These are phyloP conservation scores for Oligia fasciuncula DNA, from an alignment of 2,888 invertebrate genomes.

Conservation along the genomic window DNA sequence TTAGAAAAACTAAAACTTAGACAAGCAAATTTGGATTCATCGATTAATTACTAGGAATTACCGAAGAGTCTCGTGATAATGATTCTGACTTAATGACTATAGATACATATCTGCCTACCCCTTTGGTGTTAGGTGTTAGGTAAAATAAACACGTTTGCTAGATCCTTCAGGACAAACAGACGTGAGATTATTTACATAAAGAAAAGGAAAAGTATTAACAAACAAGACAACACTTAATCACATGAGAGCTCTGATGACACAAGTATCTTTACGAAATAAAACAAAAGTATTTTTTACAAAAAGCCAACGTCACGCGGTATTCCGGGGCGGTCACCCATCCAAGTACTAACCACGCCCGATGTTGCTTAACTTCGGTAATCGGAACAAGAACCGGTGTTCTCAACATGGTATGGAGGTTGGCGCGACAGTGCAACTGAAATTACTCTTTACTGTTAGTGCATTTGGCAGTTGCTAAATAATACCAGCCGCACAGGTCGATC, in stretches of 20 bases:
- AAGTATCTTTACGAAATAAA: background rate
- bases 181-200: background rate
- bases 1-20: background rate
- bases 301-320: slow-evolving; percentile 80
- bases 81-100: background rate
- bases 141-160: background rate
- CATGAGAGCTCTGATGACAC: background rate
- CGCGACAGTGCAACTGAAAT: slow-evolving; percentile 19
- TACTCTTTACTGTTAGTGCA: slow-evolving; percentile 1
- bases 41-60: background rate
- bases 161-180: background rate
- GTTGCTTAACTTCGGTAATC: slow-evolving; percentile 88
- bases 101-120: background rate
- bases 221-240: background rate
- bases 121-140: background rate
- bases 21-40: background rate
- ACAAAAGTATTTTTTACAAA: slow-evolving; percentile 69
- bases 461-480: background rate
- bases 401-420: slow-evolving; percentile 29
- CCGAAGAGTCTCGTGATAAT: no score
- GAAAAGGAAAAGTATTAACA: background rate
- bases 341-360: slow-evolving; percentile 86
- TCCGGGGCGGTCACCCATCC: slow-evolving; percentile 85
- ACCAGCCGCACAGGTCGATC: no score
- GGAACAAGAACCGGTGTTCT: slow-evolving; percentile 66